These are phyloP conservation scores for Myanophis thanlyinensis DNA, from an alignment of 2,113 vertebrate species.

Conservation along the genomic window DNA sequence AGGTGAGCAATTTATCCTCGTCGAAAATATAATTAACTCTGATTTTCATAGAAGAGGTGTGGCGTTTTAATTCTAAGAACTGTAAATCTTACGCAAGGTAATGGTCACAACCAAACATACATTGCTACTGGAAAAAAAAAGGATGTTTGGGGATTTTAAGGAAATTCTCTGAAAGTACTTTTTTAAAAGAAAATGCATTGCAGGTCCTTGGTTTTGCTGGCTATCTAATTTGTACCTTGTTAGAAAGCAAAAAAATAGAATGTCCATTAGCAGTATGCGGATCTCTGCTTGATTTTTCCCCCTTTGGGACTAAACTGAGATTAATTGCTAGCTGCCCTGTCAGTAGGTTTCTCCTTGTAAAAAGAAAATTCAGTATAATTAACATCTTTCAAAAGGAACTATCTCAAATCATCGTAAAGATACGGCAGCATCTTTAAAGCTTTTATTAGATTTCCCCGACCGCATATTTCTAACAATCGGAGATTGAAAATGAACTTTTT, in stretches of 20 bases:
- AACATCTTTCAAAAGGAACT: background rate
- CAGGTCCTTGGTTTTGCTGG: background rate
- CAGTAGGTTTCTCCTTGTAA: background rate
- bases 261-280: background rate
- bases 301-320: accelerated
- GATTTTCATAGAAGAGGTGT: background rate
- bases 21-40: background rate
- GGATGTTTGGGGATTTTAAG: background rate
- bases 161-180: background rate
- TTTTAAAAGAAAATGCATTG: background rate
- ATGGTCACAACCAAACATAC: background rate
- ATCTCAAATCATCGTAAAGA: background rate
- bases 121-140: background rate
- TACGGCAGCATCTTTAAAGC: background rate
- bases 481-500: background rate
- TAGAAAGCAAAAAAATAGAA: constrained; percentile 9
- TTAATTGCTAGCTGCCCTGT: background rate
- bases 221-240: constrained; percentile 20
- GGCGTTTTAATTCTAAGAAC: background rate
- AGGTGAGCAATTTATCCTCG: constrained; percentile 46
- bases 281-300: constrained; percentile 10
- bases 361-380: background rate
- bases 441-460: background rate
- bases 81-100: background rate
- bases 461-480: background rate